Percentiles rank a stretch among this genome's conserved stretches.
Conservation (phyloP, 2,797 vertebrate species). For the Sandelia bainsii region DNA sequence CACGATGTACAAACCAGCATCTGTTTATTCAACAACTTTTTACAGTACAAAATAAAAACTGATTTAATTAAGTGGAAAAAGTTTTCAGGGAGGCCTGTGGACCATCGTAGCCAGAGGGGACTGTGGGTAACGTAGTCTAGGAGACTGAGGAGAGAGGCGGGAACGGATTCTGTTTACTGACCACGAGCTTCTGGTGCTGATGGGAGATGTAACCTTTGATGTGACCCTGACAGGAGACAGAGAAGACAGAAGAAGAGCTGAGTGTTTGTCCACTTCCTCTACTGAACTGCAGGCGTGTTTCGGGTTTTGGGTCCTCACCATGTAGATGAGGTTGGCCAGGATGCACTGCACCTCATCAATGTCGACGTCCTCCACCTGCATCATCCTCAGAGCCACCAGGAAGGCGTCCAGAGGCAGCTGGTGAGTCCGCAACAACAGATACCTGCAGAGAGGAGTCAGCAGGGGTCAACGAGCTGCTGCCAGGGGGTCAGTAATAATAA, state of each 20-base stretch:
- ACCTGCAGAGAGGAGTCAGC: slow-evolving; percentile 77
- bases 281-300: not conserved
- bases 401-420: slow-evolving; percentile 96
- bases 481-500: not conserved
- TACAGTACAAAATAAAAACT: slow-evolving; percentile 36
- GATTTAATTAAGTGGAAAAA: not conserved
- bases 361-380: slow-evolving; percentile 95
- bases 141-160: slow-evolving; percentile 91
- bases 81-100: not conserved
- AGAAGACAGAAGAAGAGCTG: slow-evolving; percentile 16
- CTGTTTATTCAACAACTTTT: slow-evolving; percentile 55
- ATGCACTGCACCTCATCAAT: slow-evolving; percentile 97
- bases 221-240: slow-evolving; percentile 87
- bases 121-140: slow-evolving; percentile 68
- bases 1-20: slow-evolving; percentile 33
- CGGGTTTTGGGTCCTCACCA: slow-evolving; percentile 80
- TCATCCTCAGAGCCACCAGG: slow-evolving; percentile 92
- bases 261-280: not conserved
- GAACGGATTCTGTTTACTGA: slow-evolving; percentile 98
- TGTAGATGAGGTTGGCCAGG: slow-evolving; percentile 96
- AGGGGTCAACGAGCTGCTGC: not conserved
- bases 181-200: slow-evolving; percentile 98
- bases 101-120: slow-evolving; percentile 6
- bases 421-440: slow-evolving; percentile 92
- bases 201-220: slow-evolving; percentile 99